A percentile compares a stretch with the other conserved stretches of the same genome.
Conservation (phyloP, 1,140 invertebrate species). For the Zelostemma sp. region DNA sequence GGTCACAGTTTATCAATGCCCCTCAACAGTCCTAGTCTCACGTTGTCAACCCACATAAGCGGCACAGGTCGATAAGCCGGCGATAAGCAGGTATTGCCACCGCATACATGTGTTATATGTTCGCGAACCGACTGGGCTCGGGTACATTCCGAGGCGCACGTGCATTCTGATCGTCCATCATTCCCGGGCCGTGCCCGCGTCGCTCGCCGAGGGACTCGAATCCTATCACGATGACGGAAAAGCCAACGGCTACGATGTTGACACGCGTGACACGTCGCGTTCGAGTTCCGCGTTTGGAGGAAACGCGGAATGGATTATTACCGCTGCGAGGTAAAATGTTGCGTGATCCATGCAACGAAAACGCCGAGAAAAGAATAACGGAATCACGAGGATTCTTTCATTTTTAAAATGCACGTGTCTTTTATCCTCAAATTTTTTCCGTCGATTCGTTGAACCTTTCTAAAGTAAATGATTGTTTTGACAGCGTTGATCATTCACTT, state of each 20-base stretch:
- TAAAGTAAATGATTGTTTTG: conserved; percentile 15
- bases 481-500: conserved; percentile 12
- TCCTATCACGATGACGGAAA: conserved; percentile 28
- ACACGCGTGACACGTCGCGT: conserved; percentile 10
- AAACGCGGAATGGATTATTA: conserved; percentile 13
- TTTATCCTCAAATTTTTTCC: not conserved
- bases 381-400: not conserved
- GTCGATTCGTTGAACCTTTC: too few relatives aligned
- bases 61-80: conserved; percentile 40
- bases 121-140: conserved; percentile 8
- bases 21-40: conserved; percentile 26
- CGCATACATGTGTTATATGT: conserved; percentile 25
- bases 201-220: conserved; percentile 11
- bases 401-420: not conserved
- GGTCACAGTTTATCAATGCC: conserved; percentile 12
- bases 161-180: conserved; percentile 42
- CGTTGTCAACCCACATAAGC: conserved; percentile 36
- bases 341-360: not conserved
- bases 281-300: conserved; percentile 13
- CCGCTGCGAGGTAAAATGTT: conserved; percentile 8
- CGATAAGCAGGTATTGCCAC: conserved; percentile 39
- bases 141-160: conserved; percentile 38
- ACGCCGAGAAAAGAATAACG: not conserved
- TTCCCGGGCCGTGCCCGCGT: conserved; percentile 8
- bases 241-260: conserved; percentile 15